Percentiles rank a stretch among this genome's conserved stretches.
Conservation (phyloP, 2,113 vertebrate genomes). For the Pachycephala philippinensis region DNA sequence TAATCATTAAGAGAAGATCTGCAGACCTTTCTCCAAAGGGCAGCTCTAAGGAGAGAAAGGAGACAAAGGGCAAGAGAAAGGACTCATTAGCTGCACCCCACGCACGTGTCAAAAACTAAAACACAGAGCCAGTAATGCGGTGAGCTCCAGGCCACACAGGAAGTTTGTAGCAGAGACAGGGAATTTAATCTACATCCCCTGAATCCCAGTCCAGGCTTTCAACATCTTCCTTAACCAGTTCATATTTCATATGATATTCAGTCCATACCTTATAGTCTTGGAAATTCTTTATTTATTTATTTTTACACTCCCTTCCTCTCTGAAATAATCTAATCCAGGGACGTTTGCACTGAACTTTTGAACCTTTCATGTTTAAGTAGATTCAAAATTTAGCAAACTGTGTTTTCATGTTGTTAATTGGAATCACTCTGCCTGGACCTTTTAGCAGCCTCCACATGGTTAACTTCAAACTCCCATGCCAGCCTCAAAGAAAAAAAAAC, state of each 20-base stretch:
- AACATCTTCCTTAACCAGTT: background rate
- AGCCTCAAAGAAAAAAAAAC: background rate
- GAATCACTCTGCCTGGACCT: background rate
- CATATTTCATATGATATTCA: constrained; percentile 5
- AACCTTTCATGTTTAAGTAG: constrained; percentile 35
- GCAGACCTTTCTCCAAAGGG: background rate
- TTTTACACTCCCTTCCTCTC: background rate
- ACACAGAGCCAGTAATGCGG: background rate
- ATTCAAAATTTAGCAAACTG: constrained; percentile 15
- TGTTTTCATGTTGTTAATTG: constrained; percentile 31
- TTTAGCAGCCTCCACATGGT: constrained; percentile 17
- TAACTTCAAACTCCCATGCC: constrained; percentile 7
- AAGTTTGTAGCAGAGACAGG: constrained; percentile 8
- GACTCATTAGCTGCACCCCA: background rate
- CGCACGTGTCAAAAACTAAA: background rate
- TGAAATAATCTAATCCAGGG: constrained; percentile 28
- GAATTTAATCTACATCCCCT: background rate
- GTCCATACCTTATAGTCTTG: background rate
- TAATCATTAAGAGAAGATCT: background rate
- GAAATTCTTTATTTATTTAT: background rate
- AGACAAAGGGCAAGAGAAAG: constrained; percentile 12
- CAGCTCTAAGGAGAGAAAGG: background rate
- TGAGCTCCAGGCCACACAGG: constrained; percentile 48
- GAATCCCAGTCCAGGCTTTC: background rate
- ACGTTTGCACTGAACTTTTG: constrained; percentile 26